A percentile compares a stretch with the other conserved stretches of the same genome.
Evolutionary conservation across 2,113 vertebrate species (phyloP).

Genomic region (Orcinus orca): DNA sequence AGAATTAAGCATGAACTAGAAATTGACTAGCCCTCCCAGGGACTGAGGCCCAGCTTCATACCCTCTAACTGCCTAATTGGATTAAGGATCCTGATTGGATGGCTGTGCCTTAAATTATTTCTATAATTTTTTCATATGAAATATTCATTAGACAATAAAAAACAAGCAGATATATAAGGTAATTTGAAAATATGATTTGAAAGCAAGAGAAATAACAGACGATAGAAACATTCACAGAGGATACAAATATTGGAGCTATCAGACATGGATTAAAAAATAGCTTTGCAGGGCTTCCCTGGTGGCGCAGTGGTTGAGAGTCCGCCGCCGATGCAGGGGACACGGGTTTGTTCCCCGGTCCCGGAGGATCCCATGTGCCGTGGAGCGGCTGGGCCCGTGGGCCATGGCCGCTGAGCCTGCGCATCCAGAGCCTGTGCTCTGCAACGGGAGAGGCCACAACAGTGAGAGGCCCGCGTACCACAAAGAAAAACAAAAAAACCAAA

Average conservation of each 20-base stretch:
- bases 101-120: slow-evolving; percentile 17
- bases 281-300: background rate
- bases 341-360: too few species aligned
- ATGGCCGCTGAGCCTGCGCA: too few species aligned
- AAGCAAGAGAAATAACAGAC: background rate
- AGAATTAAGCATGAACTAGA: background rate
- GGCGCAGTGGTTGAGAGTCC: too few species aligned
- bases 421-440: too few species aligned
- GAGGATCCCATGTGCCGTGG: too few species aligned
- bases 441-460: too few species aligned
- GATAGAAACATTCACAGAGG: background rate
- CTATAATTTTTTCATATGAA: background rate
- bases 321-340: too few species aligned
- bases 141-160: background rate
- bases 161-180: background rate
- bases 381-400: too few species aligned
- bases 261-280: background rate
- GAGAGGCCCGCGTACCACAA: too few species aligned
- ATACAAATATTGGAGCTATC: background rate
- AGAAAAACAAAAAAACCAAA: too few species aligned
- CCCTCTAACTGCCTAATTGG: background rate
- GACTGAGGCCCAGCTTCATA: background rate
- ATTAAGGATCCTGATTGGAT: background rate
- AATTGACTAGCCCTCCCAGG: background rate
- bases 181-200: slow-evolving; percentile 6